Evolutionary conservation across 2,113 vertebrate species (phyloP).

Genomic region (Sinocyclocheilus anshuiensis): DNA sequence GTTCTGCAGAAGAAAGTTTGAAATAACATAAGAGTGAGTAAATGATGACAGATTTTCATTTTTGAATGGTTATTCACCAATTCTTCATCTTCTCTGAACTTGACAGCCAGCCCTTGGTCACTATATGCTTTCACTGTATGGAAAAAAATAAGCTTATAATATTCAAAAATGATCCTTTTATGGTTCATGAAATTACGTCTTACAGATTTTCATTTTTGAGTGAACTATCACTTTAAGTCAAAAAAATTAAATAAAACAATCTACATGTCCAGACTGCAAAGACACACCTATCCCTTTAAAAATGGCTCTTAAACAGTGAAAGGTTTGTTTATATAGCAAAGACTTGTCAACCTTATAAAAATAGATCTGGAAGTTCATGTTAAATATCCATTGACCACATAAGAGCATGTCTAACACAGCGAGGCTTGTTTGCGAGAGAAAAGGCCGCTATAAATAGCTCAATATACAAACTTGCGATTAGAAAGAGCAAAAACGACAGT

Average conservation of each 20-base stretch:
- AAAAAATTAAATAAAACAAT: neutral
- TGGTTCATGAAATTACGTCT: too few species aligned
- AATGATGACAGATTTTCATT: too few species aligned
- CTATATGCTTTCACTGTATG: too few species aligned
- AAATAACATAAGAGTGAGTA: too few species aligned
- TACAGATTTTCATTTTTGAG: neutral
- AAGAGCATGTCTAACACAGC: constrained; percentile 36
- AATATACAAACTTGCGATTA: constrained; percentile 33
- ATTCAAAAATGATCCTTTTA: too few species aligned
- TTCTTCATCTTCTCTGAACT: too few species aligned
- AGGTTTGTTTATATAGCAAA: constrained; percentile 35
- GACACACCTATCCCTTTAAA: constrained; percentile 10
- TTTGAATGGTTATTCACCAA: too few species aligned
- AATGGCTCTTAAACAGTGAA: constrained; percentile 31
- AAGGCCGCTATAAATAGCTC: constrained; percentile 31
- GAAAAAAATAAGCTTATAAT: too few species aligned
- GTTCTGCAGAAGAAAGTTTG: too few species aligned
- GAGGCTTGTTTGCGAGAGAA: constrained; percentile 13
- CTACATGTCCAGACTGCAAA: neutral
- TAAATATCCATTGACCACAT: constrained; percentile 34
- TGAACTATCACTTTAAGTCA: neutral
- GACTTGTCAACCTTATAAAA: constrained; percentile 49
- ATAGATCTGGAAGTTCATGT: constrained; percentile 49
- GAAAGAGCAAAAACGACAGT: constrained; percentile 20
- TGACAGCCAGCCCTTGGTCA: too few species aligned